Evolutionary conservation across 2,113 vertebrate species (phyloP).

Genomic region (Crotalus viridis): DNA sequence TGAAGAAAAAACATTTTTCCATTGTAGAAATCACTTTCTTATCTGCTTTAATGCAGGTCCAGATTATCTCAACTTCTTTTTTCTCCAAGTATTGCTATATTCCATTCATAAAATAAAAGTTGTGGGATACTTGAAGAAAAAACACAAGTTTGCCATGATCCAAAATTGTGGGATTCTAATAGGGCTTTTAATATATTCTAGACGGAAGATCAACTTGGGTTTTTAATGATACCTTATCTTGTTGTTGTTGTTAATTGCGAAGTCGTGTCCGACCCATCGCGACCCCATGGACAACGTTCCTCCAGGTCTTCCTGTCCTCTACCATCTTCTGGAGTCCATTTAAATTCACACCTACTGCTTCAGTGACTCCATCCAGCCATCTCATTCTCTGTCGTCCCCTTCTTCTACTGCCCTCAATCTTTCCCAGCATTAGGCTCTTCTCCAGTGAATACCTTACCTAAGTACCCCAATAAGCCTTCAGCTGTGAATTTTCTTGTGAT

Average conservation of each 20-base stretch:
- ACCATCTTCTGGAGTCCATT: no score
- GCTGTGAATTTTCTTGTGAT: background rate
- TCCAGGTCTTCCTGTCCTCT: no score
- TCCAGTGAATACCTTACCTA: background rate
- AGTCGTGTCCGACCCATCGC: no score
- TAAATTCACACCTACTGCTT: no score
- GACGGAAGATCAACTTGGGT: background rate
- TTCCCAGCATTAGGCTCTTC: no score
- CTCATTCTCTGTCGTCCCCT: no score
- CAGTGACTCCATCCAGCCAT: no score
- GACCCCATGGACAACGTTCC: no score
- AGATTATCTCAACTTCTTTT: conserved; percentile 28
- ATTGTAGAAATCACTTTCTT: conserved; percentile 35
- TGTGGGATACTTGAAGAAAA: background rate
- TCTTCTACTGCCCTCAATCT: no score
- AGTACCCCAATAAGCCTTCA: background rate
- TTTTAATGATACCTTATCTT: background rate
- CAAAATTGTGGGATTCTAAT: background rate
- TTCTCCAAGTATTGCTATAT: background rate
- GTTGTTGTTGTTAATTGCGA: no score
- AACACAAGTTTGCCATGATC: background rate
- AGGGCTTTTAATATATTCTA: background rate
- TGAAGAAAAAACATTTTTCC: conserved; percentile 19
- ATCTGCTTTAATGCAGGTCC: conserved; percentile 1
- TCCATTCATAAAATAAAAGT: conserved; percentile 2